phyloP scores from a whole-genome alignment of 1,140 invertebrate species.

The Trinorchestia longiramus region DNA sequence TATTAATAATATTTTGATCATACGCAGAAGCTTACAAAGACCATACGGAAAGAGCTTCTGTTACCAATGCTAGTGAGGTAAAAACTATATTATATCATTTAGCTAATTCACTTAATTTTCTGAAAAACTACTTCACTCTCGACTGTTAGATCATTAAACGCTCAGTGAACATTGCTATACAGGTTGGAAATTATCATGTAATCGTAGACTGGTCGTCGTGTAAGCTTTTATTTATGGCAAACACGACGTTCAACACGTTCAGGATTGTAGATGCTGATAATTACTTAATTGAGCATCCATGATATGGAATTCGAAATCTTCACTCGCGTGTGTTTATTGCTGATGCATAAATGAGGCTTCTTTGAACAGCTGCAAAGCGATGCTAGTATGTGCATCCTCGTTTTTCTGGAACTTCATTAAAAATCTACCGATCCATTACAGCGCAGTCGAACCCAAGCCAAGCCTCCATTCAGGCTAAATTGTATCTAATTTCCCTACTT shows the following conservation, averaged over 20 bases:
- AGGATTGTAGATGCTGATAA: not conserved
- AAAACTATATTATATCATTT: not conserved
- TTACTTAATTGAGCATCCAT: not conserved
- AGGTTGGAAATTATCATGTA: not conserved
- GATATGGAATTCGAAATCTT: not conserved
- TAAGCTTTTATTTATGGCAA: not conserved
- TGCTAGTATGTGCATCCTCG: not conserved
- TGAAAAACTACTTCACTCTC: not conserved
- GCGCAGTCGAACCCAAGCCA: slow-evolving; percentile 25
- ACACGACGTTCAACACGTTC: not conserved
- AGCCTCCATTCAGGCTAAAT: slow-evolving; percentile 43
- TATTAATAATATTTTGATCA: too few species aligned
- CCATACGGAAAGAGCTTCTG: too few species aligned
- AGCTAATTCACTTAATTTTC: not conserved
- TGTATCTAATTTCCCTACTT: slow-evolving; percentile 49
- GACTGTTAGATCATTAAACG: not conserved
- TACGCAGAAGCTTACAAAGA: too few species aligned
- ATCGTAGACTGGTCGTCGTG: not conserved
- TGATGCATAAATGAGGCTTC: not conserved
- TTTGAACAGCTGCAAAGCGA: slow-evolving; percentile 1
- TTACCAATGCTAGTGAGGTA: too few species aligned
- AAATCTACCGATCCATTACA: slow-evolving; percentile 35
- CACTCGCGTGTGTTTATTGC: not conserved
- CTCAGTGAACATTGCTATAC: too few species aligned
- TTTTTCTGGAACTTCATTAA: slow-evolving; percentile 4